Evolutionary conservation across 2,888 invertebrate genomes (phyloP).

Genomic region (Uropetala carovei): DNA sequence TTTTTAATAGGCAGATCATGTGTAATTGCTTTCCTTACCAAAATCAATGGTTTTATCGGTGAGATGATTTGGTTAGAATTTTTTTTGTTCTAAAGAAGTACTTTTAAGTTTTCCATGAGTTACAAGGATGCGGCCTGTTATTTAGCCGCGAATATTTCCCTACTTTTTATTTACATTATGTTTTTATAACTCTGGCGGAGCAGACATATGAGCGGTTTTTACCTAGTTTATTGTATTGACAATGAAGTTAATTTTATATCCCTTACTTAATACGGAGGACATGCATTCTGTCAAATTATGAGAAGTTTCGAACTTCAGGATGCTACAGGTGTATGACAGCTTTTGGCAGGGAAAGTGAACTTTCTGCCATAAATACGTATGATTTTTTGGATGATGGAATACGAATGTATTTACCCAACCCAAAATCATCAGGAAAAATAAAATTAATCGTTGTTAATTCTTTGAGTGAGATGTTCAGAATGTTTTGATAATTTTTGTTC

Average conservation of each 20-base stretch:
- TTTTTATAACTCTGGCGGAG: slow-evolving; percentile 12
- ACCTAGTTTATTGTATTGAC: neutral
- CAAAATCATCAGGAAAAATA: neutral
- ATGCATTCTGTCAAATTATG: slow-evolving; percentile 29
- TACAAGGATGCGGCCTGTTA: slow-evolving; percentile 10
- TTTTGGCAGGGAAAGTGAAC: neutral
- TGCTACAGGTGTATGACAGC: slow-evolving; percentile 60
- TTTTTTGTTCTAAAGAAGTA: slow-evolving; percentile 23
- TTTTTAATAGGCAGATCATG: slow-evolving; percentile 55
- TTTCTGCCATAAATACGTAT: neutral
- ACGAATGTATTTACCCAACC: neutral
- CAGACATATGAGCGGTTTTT: slow-evolving; percentile 7
- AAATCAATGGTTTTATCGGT: slow-evolving; percentile 54
- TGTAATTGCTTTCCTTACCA: slow-evolving; percentile 48
- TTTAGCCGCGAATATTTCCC: slow-evolving; percentile 48
- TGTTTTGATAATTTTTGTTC: neutral
- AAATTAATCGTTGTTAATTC: neutral
- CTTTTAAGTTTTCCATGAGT: slow-evolving; percentile 49
- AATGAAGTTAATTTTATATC: neutral
- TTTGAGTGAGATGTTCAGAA: neutral
- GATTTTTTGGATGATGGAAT: neutral
- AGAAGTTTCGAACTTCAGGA: slow-evolving; percentile 32
- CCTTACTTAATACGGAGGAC: neutral
- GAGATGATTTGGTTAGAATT: slow-evolving; percentile 51
- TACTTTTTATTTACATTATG: slow-evolving; percentile 58